These are phyloP conservation scores for Aphis gossypii DNA, from an alignment of 1,140 invertebrate genomes.

Conservation along the genomic window DNA sequence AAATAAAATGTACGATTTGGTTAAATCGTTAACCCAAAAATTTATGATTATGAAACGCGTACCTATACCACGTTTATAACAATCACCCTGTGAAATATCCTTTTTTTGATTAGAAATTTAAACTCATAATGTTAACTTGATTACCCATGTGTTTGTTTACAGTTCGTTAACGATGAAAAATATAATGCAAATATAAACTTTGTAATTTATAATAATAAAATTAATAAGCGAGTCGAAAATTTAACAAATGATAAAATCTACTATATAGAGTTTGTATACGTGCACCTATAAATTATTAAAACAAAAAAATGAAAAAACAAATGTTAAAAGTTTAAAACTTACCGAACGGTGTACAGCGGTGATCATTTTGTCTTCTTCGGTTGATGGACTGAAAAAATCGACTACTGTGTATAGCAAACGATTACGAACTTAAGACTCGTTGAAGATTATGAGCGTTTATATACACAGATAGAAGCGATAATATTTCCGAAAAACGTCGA, in stretches of 20 bases:
- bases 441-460: neutral
- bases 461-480: neutral
- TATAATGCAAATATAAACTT: neutral
- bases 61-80: neutral
- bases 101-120: neutral
- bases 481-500: neutral
- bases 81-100: neutral
- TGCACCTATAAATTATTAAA: neutral
- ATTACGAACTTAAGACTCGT: neutral
- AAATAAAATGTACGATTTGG: neutral
- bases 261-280: neutral
- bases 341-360: neutral
- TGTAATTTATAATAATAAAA: neutral
- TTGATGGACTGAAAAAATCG: neutral
- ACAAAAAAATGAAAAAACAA: neutral
- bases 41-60: neutral
- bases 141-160: neutral
- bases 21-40: neutral
- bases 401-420: neutral
- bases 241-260: neutral
- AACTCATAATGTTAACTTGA: neutral
- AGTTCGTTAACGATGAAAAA: neutral
- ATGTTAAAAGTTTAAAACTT: neutral
- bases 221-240: neutral
- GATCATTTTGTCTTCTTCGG: neutral